Evolutionary conservation across 1,140 invertebrate genomes (phyloP).

Genomic region (Subanguina moxae): DNA sequence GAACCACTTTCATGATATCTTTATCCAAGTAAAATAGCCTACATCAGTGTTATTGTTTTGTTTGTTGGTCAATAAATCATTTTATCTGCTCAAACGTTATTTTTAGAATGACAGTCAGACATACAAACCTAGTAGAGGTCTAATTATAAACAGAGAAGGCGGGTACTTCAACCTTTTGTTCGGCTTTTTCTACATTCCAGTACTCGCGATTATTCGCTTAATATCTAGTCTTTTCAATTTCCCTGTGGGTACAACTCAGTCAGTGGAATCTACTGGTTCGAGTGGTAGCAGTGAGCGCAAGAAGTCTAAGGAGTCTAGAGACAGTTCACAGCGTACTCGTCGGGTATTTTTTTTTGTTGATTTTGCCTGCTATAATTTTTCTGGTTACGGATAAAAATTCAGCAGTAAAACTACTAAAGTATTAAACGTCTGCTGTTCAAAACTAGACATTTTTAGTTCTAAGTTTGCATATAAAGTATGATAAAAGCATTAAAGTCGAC

Average conservation of each 20-base stretch:
- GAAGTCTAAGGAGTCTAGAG: not conserved
- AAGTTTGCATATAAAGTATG: no score
- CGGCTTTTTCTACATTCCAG: constrained; percentile 3
- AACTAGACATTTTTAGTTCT: no score
- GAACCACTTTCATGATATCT: not conserved
- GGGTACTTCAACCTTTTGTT: constrained; percentile 7
- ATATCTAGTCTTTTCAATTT: not conserved
- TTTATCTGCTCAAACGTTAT: not conserved
- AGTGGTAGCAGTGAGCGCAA: not conserved
- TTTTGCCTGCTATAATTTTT: no score
- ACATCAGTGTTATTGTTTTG: not conserved
- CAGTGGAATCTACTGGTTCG: not conserved
- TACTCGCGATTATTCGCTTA: not conserved
- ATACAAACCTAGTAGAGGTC: not conserved
- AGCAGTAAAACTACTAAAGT: no score
- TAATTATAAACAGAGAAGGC: not conserved
- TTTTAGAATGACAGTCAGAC: not conserved
- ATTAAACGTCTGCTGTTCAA: no score
- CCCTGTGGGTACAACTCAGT: not conserved
- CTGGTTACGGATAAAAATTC: no score
- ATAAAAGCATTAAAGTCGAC: no score
- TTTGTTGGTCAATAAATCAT: not conserved
- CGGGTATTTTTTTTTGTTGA: no score
- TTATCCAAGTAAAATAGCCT: constrained; percentile 2
- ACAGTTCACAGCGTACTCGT: no score